Evolutionary conservation across 2,888 invertebrate species (phyloP).

Genomic region (Arctia plantaginis): DNA sequence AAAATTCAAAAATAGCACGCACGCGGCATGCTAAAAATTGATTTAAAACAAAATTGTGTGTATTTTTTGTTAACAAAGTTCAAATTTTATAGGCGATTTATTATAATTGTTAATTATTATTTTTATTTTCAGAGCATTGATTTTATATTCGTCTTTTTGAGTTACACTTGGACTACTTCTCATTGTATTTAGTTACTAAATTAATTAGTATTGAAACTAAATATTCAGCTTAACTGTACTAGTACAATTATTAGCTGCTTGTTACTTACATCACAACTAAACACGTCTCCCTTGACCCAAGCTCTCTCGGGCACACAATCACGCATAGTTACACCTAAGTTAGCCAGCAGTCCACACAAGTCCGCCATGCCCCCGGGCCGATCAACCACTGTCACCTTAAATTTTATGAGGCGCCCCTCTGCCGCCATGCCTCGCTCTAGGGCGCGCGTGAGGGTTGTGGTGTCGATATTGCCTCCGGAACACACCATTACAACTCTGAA

Average conservation of each 20-base stretch:
- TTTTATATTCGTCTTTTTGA: background rate
- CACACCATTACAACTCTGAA: slow-evolving; percentile 92
- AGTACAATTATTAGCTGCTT: background rate
- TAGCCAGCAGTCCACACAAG: slow-evolving; percentile 90
- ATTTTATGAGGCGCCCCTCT: slow-evolving; percentile 90
- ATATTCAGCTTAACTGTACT: background rate
- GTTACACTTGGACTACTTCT: background rate
- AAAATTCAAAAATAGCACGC: background rate
- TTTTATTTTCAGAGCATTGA: background rate
- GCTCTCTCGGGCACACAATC: slow-evolving; percentile 98
- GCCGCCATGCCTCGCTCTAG: slow-evolving; percentile 95
- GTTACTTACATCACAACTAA: slow-evolving; percentile 77
- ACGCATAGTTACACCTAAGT: slow-evolving; percentile 93
- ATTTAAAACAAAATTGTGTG: too few relatives aligned
- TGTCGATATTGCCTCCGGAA: slow-evolving; percentile 96
- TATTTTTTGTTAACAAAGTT: too few relatives aligned
- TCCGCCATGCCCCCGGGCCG: slow-evolving; percentile 95
- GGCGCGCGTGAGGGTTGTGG: slow-evolving; percentile 95
- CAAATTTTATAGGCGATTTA: too few relatives aligned
- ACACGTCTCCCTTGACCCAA: slow-evolving; percentile 96
- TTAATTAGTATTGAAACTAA: background rate
- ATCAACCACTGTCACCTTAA: slow-evolving; percentile 90
- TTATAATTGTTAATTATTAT: too few relatives aligned
- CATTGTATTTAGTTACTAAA: background rate
- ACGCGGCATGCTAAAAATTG: too few relatives aligned